A percentile compares a stretch with the other conserved stretches of the same genome.
Evolutionary conservation across 2,888 invertebrate species (phyloP).

Genomic region (Rhamnusium bicolor): DNA sequence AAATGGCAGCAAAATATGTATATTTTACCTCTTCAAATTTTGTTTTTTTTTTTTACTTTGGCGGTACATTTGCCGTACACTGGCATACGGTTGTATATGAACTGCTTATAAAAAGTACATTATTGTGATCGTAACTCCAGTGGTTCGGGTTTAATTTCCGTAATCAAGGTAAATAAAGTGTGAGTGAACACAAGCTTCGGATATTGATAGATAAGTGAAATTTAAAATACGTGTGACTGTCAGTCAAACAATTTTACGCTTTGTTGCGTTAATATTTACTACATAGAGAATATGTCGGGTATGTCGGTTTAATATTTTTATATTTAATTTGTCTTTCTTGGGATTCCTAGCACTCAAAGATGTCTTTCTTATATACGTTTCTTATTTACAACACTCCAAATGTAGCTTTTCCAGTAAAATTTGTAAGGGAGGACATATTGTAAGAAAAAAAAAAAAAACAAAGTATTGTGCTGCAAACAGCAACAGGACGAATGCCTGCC

Average conservation of each 20-base stretch:
- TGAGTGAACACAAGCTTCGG: conserved; percentile 6
- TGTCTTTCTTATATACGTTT: too few species aligned
- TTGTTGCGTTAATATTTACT: background rate
- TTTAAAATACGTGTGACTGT: background rate
- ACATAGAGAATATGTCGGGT: background rate
- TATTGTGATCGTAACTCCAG: background rate
- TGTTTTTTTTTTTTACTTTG: too few species aligned
- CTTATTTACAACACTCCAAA: too few species aligned
- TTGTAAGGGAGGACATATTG: too few species aligned
- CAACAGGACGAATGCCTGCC: too few species aligned
- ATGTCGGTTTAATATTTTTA: background rate
- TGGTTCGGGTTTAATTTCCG: background rate
- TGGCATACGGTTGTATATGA: background rate
- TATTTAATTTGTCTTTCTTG: background rate
- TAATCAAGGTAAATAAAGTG: conserved; percentile 8
- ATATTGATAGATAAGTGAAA: background rate
- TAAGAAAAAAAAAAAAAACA: too few species aligned
- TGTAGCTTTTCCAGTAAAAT: too few species aligned
- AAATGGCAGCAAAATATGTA: too few species aligned
- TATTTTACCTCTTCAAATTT: too few species aligned
- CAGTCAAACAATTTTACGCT: conserved; percentile 14
- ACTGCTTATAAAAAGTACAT: background rate
- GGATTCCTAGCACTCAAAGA: too few species aligned
- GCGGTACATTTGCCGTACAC: too few species aligned
- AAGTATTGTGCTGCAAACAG: too few species aligned